Evolutionary conservation across 2,797 vertebrate species (phyloP), one percentile per base, ranked within the genome.

Genomic region (Percopsis omiscomaycus): DNA sequence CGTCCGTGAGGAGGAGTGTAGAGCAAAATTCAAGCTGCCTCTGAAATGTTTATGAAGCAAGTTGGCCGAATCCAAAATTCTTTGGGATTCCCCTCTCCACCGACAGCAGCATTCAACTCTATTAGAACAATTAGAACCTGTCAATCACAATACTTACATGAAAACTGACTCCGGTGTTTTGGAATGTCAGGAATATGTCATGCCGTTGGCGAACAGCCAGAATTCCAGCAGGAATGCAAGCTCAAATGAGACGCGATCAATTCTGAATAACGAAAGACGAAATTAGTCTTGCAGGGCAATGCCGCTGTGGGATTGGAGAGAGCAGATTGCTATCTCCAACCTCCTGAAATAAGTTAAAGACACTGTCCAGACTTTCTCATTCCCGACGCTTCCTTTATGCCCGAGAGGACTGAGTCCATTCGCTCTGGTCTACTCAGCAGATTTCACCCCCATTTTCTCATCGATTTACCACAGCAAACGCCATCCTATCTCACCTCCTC

Each of bases 291-390:
- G 67, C 68, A 45, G 75, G 71, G 61, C 59, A 73, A 70, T 75
- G 75, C 71, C 63, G 15, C 78, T 58, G 32, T 67, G 80, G 78
- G 77, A 80, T 78, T 78, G 68, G 55, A 69, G 68, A 55, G 57
- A 75, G 71, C 60, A 76, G 66, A 85, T 74, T 78, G 77, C 83
- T 77, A 77, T 86, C 81, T 75, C 84, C 83, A 73, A 65, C 47
- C 66, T 73, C 59, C 67, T 81, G 66, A 72, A 89, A 71, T 59
- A 80, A 86, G 81, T 84, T 82, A 60, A 79, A 87, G 86, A 88
- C 84, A 83, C 72, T 86, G 83, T 89, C 84, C 88, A 88, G 87
- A 85, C 82, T 68, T 84, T 89, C 79, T 89, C 77, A 84, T 86
- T 22, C 89, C 82, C 78, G 76, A 61, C 71, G 71, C 77, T 84